Percentiles rank a stretch among this genome's conserved stretches.
Evolutionary conservation across 2,113 vertebrate genomes (phyloP).

Genomic region (Tragelaphus buxtoni): DNA sequence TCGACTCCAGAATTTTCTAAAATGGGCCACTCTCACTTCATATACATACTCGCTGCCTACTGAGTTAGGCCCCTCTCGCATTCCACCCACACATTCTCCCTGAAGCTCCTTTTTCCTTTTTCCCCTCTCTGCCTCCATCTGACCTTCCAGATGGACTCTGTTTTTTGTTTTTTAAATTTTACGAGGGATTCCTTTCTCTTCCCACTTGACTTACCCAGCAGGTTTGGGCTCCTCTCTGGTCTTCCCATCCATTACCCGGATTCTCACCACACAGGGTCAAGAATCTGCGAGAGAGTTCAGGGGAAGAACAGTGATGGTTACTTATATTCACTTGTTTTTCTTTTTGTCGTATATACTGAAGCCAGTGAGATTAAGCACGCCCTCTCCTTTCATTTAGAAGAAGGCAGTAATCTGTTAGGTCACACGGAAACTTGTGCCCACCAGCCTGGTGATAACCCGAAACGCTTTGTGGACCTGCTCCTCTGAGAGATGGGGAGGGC

Average conservation of each 20-base stretch:
- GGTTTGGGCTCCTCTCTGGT: background rate
- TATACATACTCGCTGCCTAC: background rate
- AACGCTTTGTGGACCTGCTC: background rate
- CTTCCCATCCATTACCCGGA: background rate
- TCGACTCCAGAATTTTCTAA: background rate
- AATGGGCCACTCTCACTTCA: background rate
- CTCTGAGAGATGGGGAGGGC: background rate
- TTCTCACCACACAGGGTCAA: background rate
- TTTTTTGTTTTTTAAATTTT: background rate
- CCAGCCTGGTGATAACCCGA: fast-evolving
- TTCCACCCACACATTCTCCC: background rate
- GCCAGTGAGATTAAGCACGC: background rate
- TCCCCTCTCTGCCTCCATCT: background rate
- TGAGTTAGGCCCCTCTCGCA: background rate
- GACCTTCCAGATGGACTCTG: background rate
- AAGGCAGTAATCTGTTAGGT: background rate
- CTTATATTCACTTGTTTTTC: background rate
- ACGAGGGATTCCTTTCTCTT: background rate
- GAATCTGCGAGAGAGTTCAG: background rate
- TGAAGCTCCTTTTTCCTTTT: background rate
- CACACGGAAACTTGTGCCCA: background rate
- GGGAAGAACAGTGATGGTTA: background rate
- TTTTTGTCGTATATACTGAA: background rate
- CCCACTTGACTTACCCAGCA: background rate
- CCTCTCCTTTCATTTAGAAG: background rate